These are phyloP conservation scores for Brachycybe producta DNA, from an alignment of 2,888 invertebrate species.

Conservation along the genomic window DNA sequence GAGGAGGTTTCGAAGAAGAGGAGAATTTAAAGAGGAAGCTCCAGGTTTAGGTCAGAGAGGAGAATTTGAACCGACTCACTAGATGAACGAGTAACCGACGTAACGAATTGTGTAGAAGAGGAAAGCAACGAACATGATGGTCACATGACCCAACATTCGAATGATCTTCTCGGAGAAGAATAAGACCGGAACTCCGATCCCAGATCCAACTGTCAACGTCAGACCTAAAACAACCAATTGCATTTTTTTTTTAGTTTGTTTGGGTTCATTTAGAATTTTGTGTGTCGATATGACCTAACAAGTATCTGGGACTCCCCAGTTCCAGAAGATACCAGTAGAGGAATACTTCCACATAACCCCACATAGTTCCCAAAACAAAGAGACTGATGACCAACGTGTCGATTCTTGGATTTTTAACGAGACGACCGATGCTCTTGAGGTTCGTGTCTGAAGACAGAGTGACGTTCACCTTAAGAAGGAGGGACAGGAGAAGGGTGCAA, in stretches of 20 bases:
- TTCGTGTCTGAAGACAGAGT: slow-evolving; percentile 1
- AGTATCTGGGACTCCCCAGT: slow-evolving; percentile 66
- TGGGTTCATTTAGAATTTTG: neutral
- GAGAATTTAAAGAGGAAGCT: too few species aligned
- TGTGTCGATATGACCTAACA: slow-evolving; percentile 47
- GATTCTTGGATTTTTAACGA: slow-evolving; percentile 40
- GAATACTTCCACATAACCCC: slow-evolving; percentile 82
- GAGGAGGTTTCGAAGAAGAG: too few species aligned
- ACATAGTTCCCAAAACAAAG: slow-evolving; percentile 68
- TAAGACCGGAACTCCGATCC: slow-evolving; percentile 70
- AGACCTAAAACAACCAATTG: slow-evolving; percentile 42
- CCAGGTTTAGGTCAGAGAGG: too few species aligned
- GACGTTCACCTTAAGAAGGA: neutral
- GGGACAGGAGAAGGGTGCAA: slow-evolving; percentile 44
- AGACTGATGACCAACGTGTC: slow-evolving; percentile 66
- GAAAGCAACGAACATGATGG: slow-evolving; percentile 70
- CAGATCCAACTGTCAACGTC: slow-evolving; percentile 70
- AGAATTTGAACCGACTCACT: slow-evolving; percentile 12
- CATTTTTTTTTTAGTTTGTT: neutral
- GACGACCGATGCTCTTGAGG: neutral
- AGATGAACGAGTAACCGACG: slow-evolving; percentile 58
- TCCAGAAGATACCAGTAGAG: slow-evolving; percentile 66
- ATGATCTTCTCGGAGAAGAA: slow-evolving; percentile 73
- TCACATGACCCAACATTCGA: slow-evolving; percentile 64
- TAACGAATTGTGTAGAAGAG: slow-evolving; percentile 69